Base-by-base conservation (phyloP, 1,140 invertebrate genomes). In the Colletes gigas region DNA sequence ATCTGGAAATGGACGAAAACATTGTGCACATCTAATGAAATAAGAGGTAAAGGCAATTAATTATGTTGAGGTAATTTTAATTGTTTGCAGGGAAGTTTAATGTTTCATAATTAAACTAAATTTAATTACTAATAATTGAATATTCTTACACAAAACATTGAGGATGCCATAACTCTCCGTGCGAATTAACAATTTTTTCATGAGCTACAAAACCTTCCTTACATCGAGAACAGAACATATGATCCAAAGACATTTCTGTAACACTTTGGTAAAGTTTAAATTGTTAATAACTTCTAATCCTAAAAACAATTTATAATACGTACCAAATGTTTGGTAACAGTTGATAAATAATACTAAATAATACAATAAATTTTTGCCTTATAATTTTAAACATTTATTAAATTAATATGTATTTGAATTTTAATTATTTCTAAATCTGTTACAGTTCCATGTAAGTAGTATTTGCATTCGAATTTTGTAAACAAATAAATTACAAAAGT, bases 181-280 rank as follows among this genome's bases (percentile, higher is more conserved):
- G 98, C 1, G 98, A 99, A 93, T 99, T 99, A 60, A 99, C 98
- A 92, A 99, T 99, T 94, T 99, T 99, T 92, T 99, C 99, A 90
- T 99, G 96, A 15, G 97, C 95, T 85, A 98, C 97, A 93, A 99
- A 99, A 10, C 98, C 98, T 88, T 99, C 98, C 77, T 96, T 95
- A 93, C 98, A 99, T 66, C 98, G 96, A 88, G 97, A 97, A 93
- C 98, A 99, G 89, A 97, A 96, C 98, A 98, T 98, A 88, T 96
- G 96, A 88, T 97, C 96, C 92, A 98, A 91, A 78, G 97, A 97
- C 97, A 98, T 98, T 54, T 93, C 95, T 89, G 94, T 94, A 86
- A 97, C 94, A 90, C 95, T 96, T 92, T 95, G 39, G 1, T 47
- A 55, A 74, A n/a, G 6, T 4, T 17, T 15, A 50, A 21, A 44